Conservation (phyloP, 2,113 vertebrate species). For the Stegastes partitus region DNA sequence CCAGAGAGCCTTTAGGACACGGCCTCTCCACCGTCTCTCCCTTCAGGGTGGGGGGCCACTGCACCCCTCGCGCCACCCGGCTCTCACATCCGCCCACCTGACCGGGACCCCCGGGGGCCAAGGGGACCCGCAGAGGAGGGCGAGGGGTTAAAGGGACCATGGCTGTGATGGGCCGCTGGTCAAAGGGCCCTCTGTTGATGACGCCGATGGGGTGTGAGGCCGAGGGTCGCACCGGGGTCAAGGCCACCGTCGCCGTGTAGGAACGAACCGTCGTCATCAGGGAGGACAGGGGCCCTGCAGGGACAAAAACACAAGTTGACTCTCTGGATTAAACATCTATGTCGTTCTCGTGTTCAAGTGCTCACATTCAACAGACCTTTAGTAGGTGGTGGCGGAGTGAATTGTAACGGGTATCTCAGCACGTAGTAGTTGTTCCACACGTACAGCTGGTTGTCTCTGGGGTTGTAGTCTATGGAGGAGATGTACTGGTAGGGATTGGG, state of each 20-base stretch:
- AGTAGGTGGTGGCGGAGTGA: conserved; percentile 90
- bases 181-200: conserved; percentile 90
- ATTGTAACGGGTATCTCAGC: conserved; percentile 92
- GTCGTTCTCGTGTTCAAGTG: background rate
- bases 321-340: background rate
- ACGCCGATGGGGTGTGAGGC: conserved; percentile 91
- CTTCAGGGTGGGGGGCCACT: conserved; percentile 92
- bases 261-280: conserved; percentile 81
- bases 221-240: conserved; percentile 87
- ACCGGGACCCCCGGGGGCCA: conserved; percentile 81
- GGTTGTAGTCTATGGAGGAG: conserved; percentile 96
- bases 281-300: conserved; percentile 77
- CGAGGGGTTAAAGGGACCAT: conserved; percentile 89
- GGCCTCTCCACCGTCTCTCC: conserved; percentile 93
- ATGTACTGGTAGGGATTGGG: conserved; percentile 97
- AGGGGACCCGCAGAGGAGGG: conserved; percentile 84
- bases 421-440: conserved; percentile 98
- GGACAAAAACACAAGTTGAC: background rate
- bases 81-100: conserved; percentile 88
- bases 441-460: conserved; percentile 95
- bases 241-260: conserved; percentile 82
- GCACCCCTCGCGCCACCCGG: conserved; percentile 88
- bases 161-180: conserved; percentile 88
- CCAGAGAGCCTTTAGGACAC: conserved; percentile 93
- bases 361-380: conserved; percentile 79